These are phyloP conservation scores for Antheraea yamamai DNA, from an alignment of 2,888 invertebrate genomes.

Conservation along the genomic window DNA sequence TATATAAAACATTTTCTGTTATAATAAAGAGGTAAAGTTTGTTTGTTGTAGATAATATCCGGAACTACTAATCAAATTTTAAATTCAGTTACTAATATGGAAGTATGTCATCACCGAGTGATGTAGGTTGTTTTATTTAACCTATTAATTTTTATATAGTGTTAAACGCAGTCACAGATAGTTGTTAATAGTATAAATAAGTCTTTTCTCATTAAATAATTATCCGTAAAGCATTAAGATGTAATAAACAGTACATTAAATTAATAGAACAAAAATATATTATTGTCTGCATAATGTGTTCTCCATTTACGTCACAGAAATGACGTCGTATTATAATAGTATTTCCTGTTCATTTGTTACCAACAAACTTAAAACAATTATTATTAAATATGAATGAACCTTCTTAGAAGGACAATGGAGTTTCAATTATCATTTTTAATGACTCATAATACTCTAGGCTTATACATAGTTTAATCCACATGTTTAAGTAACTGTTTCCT, in stretches of 20 bases:
- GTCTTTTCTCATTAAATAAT: not conserved
- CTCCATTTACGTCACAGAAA: slow-evolving; percentile 13
- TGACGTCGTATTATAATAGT: slow-evolving; percentile 20
- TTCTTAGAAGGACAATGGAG: slow-evolving; percentile 56
- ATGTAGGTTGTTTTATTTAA: no score
- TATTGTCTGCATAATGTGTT: slow-evolving; percentile 4
- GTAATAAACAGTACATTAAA: not conserved
- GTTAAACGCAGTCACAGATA: no score
- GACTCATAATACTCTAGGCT: not conserved
- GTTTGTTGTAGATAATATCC: no score
- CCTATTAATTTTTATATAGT: no score
- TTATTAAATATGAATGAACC: slow-evolving; percentile 72
- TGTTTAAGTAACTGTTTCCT: no score
- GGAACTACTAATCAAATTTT: no score
- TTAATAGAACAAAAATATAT: not conserved
- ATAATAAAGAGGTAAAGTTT: no score
- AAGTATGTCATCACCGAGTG: no score
- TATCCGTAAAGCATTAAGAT: not conserved
- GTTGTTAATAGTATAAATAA: not conserved
- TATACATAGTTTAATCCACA: not conserved
- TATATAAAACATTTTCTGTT: no score
- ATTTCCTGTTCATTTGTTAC: slow-evolving; percentile 38
- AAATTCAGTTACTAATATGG: no score
- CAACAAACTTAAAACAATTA: slow-evolving; percentile 51
- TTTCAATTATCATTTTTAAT: slow-evolving; percentile 37